Evolutionary conservation across 2,888 invertebrate genomes (phyloP).

Genomic region (Cosmopolites sordidus): DNA sequence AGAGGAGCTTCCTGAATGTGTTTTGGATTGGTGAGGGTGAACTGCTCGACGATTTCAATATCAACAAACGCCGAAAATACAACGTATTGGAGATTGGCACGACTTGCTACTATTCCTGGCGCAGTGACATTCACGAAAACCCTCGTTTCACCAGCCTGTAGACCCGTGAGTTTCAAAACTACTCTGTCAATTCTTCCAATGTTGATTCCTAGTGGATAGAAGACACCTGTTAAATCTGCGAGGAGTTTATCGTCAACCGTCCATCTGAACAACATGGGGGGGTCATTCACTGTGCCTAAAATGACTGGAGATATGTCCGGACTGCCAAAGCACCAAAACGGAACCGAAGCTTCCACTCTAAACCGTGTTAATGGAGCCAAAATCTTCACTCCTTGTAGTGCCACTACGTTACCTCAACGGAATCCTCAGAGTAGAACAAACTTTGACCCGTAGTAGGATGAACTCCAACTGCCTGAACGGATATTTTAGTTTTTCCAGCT

Average conservation of each 20-base stretch:
- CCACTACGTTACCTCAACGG: conserved; percentile 48
- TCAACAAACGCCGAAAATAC: conserved; percentile 50
- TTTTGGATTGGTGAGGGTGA: conserved; percentile 55
- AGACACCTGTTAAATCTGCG: conserved; percentile 55
- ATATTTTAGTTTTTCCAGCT: conserved; percentile 59
- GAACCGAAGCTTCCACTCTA: conserved; percentile 65
- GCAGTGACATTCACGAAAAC: conserved; percentile 53
- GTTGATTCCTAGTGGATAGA: conserved; percentile 55
- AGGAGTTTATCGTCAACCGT: conserved; percentile 58
- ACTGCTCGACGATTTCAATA: conserved; percentile 64
- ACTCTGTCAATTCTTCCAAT: conserved; percentile 60
- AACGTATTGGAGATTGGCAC: conserved; percentile 41
- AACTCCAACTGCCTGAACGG: conserved; percentile 61
- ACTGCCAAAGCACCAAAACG: conserved; percentile 56
- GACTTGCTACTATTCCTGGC: conserved; percentile 44
- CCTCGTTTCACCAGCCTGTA: conserved; percentile 61
- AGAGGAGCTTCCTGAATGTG: conserved; percentile 52
- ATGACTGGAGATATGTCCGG: conserved; percentile 68
- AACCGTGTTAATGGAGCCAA: conserved; percentile 64
- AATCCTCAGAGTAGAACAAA: conserved; percentile 46
- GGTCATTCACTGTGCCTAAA: conserved; percentile 62
- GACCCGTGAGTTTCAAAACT: conserved; percentile 61
- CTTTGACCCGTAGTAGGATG: conserved; percentile 59
- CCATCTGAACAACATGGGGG: conserved; percentile 65
- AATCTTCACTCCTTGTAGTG: conserved; percentile 64